Evolutionary conservation across 2,888 invertebrate genomes (phyloP).

Genomic region (Spodoptera exigua): DNA sequence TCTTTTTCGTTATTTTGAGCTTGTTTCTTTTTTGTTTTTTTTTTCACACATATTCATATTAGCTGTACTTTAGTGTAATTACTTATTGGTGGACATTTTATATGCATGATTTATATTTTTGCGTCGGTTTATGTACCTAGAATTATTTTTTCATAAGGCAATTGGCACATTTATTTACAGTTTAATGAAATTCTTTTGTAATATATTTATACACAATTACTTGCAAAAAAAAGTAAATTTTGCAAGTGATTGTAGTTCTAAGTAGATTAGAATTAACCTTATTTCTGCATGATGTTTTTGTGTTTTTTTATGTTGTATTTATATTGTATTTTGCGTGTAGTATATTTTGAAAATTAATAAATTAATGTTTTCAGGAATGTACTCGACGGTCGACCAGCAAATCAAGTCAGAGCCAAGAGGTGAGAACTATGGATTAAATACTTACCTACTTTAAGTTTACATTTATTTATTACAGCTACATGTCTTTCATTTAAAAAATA

Average conservation of each 20-base stretch:
- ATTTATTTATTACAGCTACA: too few relatives aligned
- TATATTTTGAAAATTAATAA: conserved; percentile 15
- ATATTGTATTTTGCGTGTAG: neutral
- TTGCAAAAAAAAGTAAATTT: too few relatives aligned
- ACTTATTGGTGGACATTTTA: conserved; percentile 39
- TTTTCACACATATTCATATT: conserved; percentile 82
- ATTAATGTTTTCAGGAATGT: conserved; percentile 59
- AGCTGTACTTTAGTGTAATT: conserved; percentile 58
- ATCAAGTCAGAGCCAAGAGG: conserved; percentile 82
- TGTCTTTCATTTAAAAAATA: too few relatives aligned
- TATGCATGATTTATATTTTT: conserved; percentile 56
- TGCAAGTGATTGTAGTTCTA: neutral
- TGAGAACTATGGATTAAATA: conserved; percentile 47
- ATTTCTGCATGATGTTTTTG: conserved; percentile 35
- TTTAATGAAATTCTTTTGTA: too few relatives aligned
- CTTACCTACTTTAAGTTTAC: too few relatives aligned
- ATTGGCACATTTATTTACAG: neutral
- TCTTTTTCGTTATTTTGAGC: conserved; percentile 49
- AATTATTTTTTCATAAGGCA: conserved; percentile 1
- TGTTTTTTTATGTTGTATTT: conserved; percentile 5
- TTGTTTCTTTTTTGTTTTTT: conserved; percentile 52
- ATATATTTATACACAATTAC: too few relatives aligned
- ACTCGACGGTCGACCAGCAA: conserved; percentile 61
- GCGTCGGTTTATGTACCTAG: conserved; percentile 15
- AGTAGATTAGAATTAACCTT: neutral